Evolutionary conservation across 2,113 vertebrate genomes (phyloP).

Genomic region (Cairina moschata): DNA sequence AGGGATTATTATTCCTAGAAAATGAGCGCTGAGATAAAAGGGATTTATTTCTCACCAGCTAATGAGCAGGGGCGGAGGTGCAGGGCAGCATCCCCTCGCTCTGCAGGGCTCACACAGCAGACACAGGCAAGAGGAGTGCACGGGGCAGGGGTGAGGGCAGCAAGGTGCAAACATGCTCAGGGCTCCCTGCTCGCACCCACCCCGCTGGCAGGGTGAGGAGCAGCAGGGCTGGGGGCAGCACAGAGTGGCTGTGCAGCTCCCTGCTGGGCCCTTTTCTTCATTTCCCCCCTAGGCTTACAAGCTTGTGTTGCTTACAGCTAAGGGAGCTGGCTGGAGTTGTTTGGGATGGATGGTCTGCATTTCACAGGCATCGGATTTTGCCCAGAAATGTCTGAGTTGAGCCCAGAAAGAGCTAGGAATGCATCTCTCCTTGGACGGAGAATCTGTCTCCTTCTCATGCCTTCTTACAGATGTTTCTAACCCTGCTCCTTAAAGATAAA

Average conservation of each 20-base stretch:
- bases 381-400: not conserved
- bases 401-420: not conserved
- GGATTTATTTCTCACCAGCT: constrained; percentile 87
- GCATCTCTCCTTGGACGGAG: not conserved
- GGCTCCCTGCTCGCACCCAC: not conserved
- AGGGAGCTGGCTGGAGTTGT: not conserved
- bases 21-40: constrained; percentile 82
- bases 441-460: not conserved
- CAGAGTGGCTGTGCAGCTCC: no score
- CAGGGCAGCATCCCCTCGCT: constrained; percentile 79
- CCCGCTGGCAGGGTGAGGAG: not conserved
- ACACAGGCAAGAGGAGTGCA: not conserved
- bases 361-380: not conserved
- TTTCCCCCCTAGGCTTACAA: not conserved
- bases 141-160: not conserved
- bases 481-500: not conserved
- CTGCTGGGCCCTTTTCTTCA: not conserved
- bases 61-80: constrained; percentile 87
- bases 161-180: not conserved
- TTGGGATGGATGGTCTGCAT: not conserved
- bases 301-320: not conserved
- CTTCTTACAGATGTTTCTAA: not conserved
- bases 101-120: constrained; percentile 27
- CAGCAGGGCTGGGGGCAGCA: no score
- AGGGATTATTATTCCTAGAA: constrained; percentile 80